Base-by-base conservation (phyloP, 2,797 vertebrate genomes). In the Etheostoma nigrum region DNA sequence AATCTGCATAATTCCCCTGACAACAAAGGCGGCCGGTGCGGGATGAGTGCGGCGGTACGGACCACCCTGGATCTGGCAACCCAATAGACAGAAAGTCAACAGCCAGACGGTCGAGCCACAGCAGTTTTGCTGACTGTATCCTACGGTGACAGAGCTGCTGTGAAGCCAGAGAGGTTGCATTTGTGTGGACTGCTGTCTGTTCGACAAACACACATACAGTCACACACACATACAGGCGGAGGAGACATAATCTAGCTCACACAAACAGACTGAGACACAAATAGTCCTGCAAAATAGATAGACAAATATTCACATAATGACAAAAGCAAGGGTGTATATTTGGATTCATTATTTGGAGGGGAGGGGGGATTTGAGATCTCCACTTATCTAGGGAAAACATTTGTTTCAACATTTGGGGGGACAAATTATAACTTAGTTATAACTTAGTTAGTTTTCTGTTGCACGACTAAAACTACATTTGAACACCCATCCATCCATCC, bases 11-110 rank as follows among this genome's bases (percentile, higher is more conserved):
- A 81, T 72, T 61, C 65, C 67, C 64, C 42, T 54, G 70, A 85
- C 77, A 78, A 67, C 67, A 64, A 45, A 72, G 67, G 23, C 10
- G 6, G 75, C 69, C 42, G 33, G 70, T 53, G 51, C 0, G 30
- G 64, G 63, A 42, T 60, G 79, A 79, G 21, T 42, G 52, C 4
- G 6, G 57, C 21, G 51, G 63, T 72, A 4, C 0, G 23, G 82
- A 83, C 86, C 82, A 88, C 84, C 86, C 84, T 79, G 67, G 58
- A 82, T 74, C 78, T 88, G 78, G 78, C 72, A 85, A 57, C 57
- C 58, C 48, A 67, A 53, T 75, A 75, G 44, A 74, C 49, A 72
- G 23, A 53, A n/a, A 83, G 78, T 9, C 21, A 69, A 54, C 0
- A 5, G 66, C 64, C 52, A 42, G 27, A 70, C 51, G 30, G 47